These are phyloP conservation scores for Steromphala cineraria DNA, from an alignment of 2,888 invertebrate genomes.

Conservation along the genomic window DNA sequence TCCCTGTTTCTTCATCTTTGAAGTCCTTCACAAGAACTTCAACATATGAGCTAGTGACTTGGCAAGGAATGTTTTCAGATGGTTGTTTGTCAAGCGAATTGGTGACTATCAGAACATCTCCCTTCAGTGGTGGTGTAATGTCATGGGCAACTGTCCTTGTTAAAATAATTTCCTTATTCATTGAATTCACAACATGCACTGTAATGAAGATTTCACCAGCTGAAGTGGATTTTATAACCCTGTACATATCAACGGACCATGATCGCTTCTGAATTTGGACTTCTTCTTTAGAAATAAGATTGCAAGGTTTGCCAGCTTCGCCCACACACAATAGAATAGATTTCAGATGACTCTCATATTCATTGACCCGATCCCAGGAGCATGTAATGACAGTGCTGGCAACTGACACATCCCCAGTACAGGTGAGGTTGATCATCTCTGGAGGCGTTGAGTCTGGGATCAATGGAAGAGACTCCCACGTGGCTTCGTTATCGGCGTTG, in stretches of 20 bases:
- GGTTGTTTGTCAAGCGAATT: neutral
- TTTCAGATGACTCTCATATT: conserved; percentile 19
- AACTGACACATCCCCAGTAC: conserved; percentile 16
- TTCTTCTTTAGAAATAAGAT: neutral
- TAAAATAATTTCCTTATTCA: neutral
- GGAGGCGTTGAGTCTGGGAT: conserved; percentile 30
- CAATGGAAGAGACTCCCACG: conserved; percentile 15
- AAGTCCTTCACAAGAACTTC: neutral
- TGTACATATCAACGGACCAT: neutral
- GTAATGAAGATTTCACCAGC: neutral
- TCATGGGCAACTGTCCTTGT: neutral
- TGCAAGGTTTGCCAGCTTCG: neutral
- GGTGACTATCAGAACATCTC: neutral
- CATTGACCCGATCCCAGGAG: conserved; percentile 21
- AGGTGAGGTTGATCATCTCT: conserved; percentile 15
- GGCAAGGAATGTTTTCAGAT: neutral
- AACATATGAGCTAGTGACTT: neutral
- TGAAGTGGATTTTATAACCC: neutral
- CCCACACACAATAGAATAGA: neutral
- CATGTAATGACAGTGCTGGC: conserved; percentile 12
- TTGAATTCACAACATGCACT: neutral
- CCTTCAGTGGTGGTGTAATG: neutral
- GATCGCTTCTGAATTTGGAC: neutral
- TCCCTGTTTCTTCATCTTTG: neutral
- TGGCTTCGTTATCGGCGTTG: conserved; percentile 30